Conservation (phyloP, 1,140 invertebrate species). For the Drosophila micromelanica region DNA sequence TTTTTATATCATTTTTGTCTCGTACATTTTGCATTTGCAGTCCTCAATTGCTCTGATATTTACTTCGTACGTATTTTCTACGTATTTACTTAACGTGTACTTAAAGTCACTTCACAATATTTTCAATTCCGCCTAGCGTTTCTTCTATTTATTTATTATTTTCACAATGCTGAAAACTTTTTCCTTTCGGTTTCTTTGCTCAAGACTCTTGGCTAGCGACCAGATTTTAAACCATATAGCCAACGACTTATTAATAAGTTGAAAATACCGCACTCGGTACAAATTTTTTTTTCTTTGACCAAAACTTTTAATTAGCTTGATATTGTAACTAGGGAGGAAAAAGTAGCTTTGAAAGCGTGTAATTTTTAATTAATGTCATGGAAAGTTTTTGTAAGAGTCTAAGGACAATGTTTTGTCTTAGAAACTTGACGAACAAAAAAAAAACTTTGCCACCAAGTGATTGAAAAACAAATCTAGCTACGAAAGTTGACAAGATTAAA, state of each 20-base stretch:
- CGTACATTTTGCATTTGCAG: constrained; percentile 27
- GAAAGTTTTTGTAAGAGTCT: constrained; percentile 32
- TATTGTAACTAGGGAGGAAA: constrained; percentile 48
- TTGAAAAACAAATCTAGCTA: constrained; percentile 34
- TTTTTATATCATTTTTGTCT: constrained; percentile 79
- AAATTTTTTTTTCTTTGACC: constrained; percentile 48
- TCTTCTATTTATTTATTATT: constrained; percentile 25
- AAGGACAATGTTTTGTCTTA: constrained; percentile 49
- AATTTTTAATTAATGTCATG: constrained; percentile 71
- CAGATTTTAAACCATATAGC: constrained; percentile 39
- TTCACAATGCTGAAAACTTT: constrained; percentile 30
- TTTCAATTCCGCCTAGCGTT: constrained; percentile 37
- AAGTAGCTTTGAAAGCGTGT: constrained; percentile 35
- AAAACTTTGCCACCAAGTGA: constrained; percentile 34
- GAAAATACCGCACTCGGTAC: constrained; percentile 54
- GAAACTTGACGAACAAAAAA: constrained; percentile 21
- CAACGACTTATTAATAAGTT: constrained; percentile 58
- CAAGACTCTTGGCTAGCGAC: constrained; percentile 3
- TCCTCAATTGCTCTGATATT: constrained; percentile 10
- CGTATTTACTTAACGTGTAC: constrained; percentile 48
- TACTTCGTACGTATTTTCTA: constrained; percentile 32
- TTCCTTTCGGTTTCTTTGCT: constrained; percentile 4
- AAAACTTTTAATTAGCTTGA: constrained; percentile 80
- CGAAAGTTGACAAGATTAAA: constrained; percentile 13
- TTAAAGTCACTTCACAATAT: constrained; percentile 46